Percentiles rank a stretch among this genome's conserved stretches.
These are phyloP conservation scores for Endotricha flammealis DNA, from an alignment of 2,888 invertebrate genomes.

Conservation along the genomic window DNA sequence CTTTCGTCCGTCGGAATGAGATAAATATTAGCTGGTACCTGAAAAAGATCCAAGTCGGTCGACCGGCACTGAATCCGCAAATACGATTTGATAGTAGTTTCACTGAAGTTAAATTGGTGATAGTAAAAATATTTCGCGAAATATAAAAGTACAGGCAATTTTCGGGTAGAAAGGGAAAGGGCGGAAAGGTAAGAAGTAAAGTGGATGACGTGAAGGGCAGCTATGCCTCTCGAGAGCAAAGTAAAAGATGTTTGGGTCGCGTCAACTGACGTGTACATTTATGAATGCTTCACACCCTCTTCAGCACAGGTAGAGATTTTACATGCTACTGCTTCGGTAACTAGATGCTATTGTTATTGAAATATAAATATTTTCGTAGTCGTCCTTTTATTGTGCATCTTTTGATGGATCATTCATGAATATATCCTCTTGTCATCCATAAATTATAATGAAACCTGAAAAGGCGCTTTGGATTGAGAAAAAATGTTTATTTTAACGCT, in stretches of 20 bases:
- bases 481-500: too few species aligned
- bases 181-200: conserved; percentile 48
- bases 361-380: conserved; percentile 20
- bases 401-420: background rate
- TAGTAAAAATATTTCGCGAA: conserved; percentile 25
- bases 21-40: too few species aligned
- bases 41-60: too few species aligned
- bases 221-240: conserved; percentile 53
- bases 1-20: too few species aligned
- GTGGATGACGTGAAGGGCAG: conserved; percentile 53
- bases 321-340: conserved; percentile 39
- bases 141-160: conserved; percentile 39
- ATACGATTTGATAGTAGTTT: too few species aligned
- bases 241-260: conserved; percentile 62
- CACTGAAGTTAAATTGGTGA: too few species aligned
- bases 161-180: conserved; percentile 32
- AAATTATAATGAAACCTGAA: background rate
- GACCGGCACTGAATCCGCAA: too few species aligned
- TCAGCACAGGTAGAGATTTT: conserved; percentile 29
- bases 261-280: conserved; percentile 58
- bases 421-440: too few species aligned
- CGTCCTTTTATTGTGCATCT: background rate
- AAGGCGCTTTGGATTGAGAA: too few species aligned
- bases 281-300: conserved; percentile 49
- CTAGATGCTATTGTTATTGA: conserved; percentile 37